Evolutionary conservation across 2,888 invertebrate species (phyloP), one percentile per base, ranked within the genome.

Genomic region (Petrolisthes cinctipes): DNA sequence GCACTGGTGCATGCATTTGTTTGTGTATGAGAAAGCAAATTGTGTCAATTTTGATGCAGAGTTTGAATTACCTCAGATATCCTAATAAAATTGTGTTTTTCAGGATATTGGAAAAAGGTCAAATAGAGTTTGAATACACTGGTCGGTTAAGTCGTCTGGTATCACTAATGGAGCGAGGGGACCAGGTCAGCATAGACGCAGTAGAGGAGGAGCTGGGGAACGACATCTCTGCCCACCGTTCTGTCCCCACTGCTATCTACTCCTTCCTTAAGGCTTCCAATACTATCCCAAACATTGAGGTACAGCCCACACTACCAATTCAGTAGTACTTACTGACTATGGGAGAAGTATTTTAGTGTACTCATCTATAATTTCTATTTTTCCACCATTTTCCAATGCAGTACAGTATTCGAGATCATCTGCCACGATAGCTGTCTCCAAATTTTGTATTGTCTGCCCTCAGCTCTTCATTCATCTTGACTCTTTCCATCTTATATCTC

Each of bases 231-330:
- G 96, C 96, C 1, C 92, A 95, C n/a, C 94, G 94, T 90, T 96
- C 96, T 0, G 95, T 96, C 9, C 95, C 96, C 4, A 95, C 96
- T 51, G 96, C 96, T 23, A 94, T 96, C 91, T 96, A 94, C 92
- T 95, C 95, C 91, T 96, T 95, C 92, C 92, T 96, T 56, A 93
- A 93, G 91, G 94, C 95, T 5, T 93, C 93, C 88, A 93, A 93
- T 75, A 93, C 94, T 76, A 94, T 95, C 88, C 92, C 93, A 4
- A 93, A 92, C 61, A 93, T 94, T 79, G 92, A 94, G 92, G 94
- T 94, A 92, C 37, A 37, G 37, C 37, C 37, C 37, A 37, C 37
- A 37, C 37, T 37, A 37, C 37, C 37, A 37, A 37, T 37, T 37
- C 37, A 37, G 37, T 37, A 37, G 37, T 37, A 37, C 37, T 37